Conservation (phyloP, 2,888 invertebrate genomes). For the Dynastes tityus region DNA sequence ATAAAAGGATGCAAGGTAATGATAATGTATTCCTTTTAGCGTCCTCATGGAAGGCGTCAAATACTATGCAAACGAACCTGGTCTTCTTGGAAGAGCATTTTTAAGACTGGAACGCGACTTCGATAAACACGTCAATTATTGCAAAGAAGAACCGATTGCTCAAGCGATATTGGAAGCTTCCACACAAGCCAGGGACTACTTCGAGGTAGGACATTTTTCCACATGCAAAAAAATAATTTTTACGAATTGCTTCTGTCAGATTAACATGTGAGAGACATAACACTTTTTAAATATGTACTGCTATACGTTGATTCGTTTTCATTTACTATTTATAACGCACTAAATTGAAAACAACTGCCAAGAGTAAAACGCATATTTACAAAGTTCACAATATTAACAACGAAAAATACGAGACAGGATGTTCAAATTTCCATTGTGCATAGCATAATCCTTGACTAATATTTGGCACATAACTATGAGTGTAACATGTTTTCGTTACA, state of each 20-base stretch:
- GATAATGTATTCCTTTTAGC: constrained; percentile 71
- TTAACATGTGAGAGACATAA: too few relatives aligned
- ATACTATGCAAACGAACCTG: constrained; percentile 92
- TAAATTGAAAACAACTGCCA: background rate
- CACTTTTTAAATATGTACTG: too few relatives aligned
- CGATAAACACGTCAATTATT: constrained; percentile 94
- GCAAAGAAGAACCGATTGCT: constrained; percentile 88
- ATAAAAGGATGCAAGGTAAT: background rate
- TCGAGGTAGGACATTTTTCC: constrained; percentile 76
- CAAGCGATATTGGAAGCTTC: constrained; percentile 85
- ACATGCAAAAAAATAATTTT: too few relatives aligned
- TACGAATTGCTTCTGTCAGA: too few relatives aligned
- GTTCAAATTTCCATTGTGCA: background rate
- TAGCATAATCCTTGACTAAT: background rate
- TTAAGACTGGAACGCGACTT: constrained; percentile 93
- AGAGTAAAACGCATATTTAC: background rate
- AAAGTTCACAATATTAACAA: constrained; percentile 1
- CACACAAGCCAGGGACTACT: constrained; percentile 82
- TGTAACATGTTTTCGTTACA: too few relatives aligned
- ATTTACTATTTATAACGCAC: constrained; percentile 23
- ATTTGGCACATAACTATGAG: too few relatives aligned
- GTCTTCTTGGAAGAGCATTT: constrained; percentile 90
- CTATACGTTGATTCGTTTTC: background rate
- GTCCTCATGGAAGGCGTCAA: constrained; percentile 93
- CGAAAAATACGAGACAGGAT: background rate